Conservation (phyloP, 37 sponge, comb jelly and placozoan species). For the Ianthella basta region DNA sequence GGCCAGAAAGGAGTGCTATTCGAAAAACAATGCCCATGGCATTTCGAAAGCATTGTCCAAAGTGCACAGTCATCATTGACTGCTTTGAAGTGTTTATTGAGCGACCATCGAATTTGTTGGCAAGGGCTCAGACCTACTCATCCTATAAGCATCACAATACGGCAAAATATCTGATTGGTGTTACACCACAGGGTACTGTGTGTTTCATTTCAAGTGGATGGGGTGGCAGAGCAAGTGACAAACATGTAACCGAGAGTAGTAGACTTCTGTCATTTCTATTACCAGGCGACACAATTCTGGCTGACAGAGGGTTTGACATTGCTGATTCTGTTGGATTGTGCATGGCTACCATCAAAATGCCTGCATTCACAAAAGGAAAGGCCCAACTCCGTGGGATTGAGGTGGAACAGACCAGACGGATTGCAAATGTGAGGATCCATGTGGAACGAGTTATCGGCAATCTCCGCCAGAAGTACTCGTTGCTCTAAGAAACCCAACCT, state of each 20-base stretch:
- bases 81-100: slow-evolving; percentile 52
- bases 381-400: slow-evolving; percentile 50
- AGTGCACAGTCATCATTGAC: slow-evolving; percentile 45
- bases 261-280: neutral
- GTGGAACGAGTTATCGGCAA: slow-evolving; percentile 57
- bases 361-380: slow-evolving; percentile 46
- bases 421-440: slow-evolving; percentile 66
- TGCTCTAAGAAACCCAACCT: slow-evolving; percentile 28
- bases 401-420: slow-evolving; percentile 50
- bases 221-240: slow-evolving; percentile 36
- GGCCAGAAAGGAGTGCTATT: slow-evolving; percentile 60
- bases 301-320: slow-evolving; percentile 39
- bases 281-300: slow-evolving; percentile 40
- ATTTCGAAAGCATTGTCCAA: slow-evolving; percentile 49
- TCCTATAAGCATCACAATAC: slow-evolving; percentile 57
- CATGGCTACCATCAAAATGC: neutral
- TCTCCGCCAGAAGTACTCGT: slow-evolving; percentile 44
- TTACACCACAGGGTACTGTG: slow-evolving; percentile 18
- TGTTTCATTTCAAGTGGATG: slow-evolving; percentile 1
- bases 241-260: slow-evolving; percentile 8
- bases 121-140: slow-evolving; percentile 38
- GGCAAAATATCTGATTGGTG: slow-evolving; percentile 38
- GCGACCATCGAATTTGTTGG: slow-evolving; percentile 28
- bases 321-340: slow-evolving; percentile 24
- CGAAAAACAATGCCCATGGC: slow-evolving; percentile 42